These are phyloP conservation scores for Strigamia maritima DNA, from an alignment of 2,888 invertebrate species.

Conservation along the genomic window DNA sequence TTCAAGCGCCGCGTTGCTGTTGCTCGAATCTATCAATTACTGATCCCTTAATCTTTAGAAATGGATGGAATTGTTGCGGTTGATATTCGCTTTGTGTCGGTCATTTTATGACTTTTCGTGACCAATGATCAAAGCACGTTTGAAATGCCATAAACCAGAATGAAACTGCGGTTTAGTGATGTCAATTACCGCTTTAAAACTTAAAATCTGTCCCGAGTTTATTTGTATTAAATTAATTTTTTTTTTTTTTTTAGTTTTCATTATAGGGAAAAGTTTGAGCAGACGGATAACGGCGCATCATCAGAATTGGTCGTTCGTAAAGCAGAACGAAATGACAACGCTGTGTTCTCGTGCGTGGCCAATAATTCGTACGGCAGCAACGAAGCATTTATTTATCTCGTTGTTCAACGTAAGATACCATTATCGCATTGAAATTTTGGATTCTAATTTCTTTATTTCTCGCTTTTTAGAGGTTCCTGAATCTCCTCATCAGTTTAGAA, in stretches of 20 bases:
- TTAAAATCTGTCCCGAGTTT: neutral
- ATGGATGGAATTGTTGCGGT: neutral
- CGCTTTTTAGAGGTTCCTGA: slow-evolving; percentile 36
- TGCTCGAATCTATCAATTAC: neutral
- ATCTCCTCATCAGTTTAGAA: slow-evolving; percentile 81
- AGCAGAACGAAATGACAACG: slow-evolving; percentile 15
- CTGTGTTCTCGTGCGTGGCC: slow-evolving; percentile 30
- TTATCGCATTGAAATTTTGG: neutral
- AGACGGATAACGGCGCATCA: neutral
- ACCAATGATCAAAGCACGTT: neutral
- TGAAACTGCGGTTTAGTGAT: neutral
- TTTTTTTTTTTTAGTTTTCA: neutral
- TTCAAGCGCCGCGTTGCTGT: no score
- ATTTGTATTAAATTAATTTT: neutral
- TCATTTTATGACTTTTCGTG: neutral
- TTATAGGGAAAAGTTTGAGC: neutral
- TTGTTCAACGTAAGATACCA: slow-evolving; percentile 36
- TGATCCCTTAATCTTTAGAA: neutral
- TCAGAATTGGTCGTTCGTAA: slow-evolving; percentile 35
- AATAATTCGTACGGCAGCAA: slow-evolving; percentile 35
- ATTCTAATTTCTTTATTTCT: neutral
- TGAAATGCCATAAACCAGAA: neutral
- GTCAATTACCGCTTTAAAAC: neutral
- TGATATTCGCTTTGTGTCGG: neutral
- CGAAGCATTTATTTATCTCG: slow-evolving; percentile 3